phyloP scores from a whole-genome alignment of 2,797 vertebrate species.

The Podargus strigoides region DNA sequence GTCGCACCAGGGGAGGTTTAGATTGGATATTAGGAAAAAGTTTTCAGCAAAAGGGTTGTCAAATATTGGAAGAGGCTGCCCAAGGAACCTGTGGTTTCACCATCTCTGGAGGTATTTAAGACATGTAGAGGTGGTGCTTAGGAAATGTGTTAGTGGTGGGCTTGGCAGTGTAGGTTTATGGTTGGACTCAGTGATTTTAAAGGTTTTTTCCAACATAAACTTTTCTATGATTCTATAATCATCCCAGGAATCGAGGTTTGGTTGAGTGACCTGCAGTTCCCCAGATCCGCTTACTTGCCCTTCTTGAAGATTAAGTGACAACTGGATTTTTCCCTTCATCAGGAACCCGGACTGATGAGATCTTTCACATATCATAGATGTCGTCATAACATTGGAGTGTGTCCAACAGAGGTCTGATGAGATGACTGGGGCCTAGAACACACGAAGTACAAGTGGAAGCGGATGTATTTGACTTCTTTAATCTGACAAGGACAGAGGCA shows the following conservation, averaged over 20 bases:
- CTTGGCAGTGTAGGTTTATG: too few species aligned
- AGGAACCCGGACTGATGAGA: not conserved
- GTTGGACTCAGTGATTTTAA: too few species aligned
- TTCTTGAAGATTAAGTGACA: not conserved
- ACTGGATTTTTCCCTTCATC: not conserved
- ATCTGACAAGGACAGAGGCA: not conserved
- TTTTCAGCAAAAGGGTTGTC: too few species aligned
- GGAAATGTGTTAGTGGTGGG: too few species aligned
- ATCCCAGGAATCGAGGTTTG: not conserved
- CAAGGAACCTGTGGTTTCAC: too few species aligned
- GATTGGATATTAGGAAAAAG: too few species aligned
- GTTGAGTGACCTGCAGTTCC: not conserved
- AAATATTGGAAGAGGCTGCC: too few species aligned
- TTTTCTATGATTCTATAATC: not conserved
- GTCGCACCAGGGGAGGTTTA: too few species aligned
- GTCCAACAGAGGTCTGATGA: not conserved
- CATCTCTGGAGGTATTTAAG: too few species aligned
- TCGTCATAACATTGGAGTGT: not conserved
- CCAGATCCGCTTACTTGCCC: not conserved
- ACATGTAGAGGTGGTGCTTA: too few species aligned
- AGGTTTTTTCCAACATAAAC: too few species aligned
- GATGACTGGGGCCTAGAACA: not conserved
- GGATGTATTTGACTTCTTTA: not conserved
- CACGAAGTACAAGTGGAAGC: not conserved
- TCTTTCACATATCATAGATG: not conserved